A percentile compares a stretch with the other conserved stretches of the same genome.
Conservation (phyloP, 2,888 invertebrate genomes). For the Tricholauxania praeusta region DNA sequence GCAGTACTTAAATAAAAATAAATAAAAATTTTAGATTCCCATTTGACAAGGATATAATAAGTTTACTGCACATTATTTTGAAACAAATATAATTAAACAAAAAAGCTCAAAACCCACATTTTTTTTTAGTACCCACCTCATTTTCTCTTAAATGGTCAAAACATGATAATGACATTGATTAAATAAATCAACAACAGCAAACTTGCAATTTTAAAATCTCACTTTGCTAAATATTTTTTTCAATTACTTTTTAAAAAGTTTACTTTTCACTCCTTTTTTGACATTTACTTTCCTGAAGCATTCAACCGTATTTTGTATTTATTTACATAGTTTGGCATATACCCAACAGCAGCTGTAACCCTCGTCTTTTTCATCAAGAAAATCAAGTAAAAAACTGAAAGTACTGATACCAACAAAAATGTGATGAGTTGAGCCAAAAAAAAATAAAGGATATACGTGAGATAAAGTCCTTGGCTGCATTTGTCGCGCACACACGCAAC, state of each 20-base stretch:
- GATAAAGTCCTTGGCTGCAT: slow-evolving; percentile 24
- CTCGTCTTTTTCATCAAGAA: not conserved
- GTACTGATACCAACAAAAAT: not conserved
- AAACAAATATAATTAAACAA: too few relatives aligned
- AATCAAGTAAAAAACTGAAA: not conserved
- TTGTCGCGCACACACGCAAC: slow-evolving; percentile 27
- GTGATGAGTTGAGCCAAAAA: not conserved
- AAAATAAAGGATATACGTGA: slow-evolving; percentile 14
- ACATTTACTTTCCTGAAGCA: not conserved
- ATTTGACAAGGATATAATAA: not conserved
- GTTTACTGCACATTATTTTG: too few relatives aligned
- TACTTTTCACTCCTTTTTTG: not conserved
- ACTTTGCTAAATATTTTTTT: too few relatives aligned
- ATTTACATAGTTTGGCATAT: slow-evolving; percentile 5
- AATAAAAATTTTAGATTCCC: slow-evolving; percentile 18
- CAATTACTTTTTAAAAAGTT: too few relatives aligned
- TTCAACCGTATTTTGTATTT: slow-evolving; percentile 2
- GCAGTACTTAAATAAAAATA: not conserved
- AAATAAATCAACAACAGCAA: too few relatives aligned
- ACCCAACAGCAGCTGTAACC: not conserved
- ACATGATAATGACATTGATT: too few relatives aligned
- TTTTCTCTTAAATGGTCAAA: too few relatives aligned
- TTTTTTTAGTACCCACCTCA: not conserved
- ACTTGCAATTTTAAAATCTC: too few relatives aligned
- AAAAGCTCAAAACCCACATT: not conserved